Conservation (phyloP, 1,140 invertebrate species). For the Scylla paramamosain region DNA sequence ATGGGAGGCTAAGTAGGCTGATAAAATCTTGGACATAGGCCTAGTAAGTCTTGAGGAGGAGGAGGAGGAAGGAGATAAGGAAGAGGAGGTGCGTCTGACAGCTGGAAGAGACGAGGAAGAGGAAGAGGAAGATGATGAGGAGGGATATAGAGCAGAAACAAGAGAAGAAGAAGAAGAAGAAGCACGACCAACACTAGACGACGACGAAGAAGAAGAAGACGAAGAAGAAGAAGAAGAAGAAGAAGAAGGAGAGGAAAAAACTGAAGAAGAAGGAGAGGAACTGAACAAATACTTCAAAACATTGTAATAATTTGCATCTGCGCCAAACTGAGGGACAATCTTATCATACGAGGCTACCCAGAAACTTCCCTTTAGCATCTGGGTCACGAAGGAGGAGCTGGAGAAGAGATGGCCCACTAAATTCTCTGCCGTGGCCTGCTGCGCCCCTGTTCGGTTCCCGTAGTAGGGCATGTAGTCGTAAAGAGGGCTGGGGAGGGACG, state of each 20-base stretch:
- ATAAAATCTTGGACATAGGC: neutral
- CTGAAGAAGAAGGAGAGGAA: neutral
- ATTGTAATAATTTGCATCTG: conserved; percentile 68
- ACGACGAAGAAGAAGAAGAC: neutral
- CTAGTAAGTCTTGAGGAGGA: neutral
- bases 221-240: neutral
- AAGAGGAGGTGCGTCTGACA: too few relatives aligned
- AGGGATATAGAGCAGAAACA: neutral
- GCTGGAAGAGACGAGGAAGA: neutral
- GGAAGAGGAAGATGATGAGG: neutral
- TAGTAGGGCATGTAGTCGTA: conserved; percentile 77
- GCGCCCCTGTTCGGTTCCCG: conserved; percentile 73
- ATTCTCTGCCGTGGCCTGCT: conserved; percentile 71
- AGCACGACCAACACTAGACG: neutral
- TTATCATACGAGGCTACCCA: conserved; percentile 76
- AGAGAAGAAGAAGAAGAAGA: neutral
- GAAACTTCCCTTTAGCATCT: conserved; percentile 62
- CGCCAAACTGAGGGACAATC: conserved; percentile 76
- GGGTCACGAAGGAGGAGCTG: conserved; percentile 68
- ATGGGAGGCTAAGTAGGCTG: neutral
- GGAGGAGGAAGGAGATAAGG: neutral
- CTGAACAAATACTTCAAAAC: conserved; percentile 71
- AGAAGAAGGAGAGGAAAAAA: conserved; percentile 29
- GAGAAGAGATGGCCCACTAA: conserved; percentile 72
- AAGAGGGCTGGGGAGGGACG: conserved; percentile 61